Base-by-base conservation (phyloP, 1,140 invertebrate species). In the Phthorimaea operculella region DNA sequence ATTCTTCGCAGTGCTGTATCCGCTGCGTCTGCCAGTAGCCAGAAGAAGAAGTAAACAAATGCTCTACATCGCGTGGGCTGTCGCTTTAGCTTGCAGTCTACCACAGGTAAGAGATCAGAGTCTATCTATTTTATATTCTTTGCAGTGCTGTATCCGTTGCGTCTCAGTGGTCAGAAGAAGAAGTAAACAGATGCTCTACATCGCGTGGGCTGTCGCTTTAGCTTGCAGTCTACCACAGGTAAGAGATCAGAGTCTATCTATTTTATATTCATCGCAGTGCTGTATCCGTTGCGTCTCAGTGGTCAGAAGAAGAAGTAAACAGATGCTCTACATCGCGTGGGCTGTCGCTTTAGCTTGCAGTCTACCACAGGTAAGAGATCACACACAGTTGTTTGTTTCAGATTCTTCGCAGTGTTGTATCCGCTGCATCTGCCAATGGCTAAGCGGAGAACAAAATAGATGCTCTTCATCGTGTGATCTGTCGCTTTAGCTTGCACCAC, bases 141-240 rank as follows among this genome's bases (percentile, higher is more conserved):
- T 66, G 93, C 93, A 0, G 91, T 95, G 34, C 79, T 93, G 21
- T 89, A 93, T 70, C 93, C 93, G 0, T 77, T 95, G 33, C 88
- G 88, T 63, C 87, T 93, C 89, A 54, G 90, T 90, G 57, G 92
- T 92, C 0, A 86, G 90, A 33, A 80, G 88, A 45, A 75, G 92
- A 51, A 90, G 91, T 0, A 92, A 92, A 70, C 78, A 90, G 12
- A 94, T 95, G 93, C 82, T 95, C 4, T 79, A 79, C 14, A 71
- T 88, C 16, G 92, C 93, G 0, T 95, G 93, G 93, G 68, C 88
- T 6, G 80, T 88, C 1, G 92, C 92, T 3, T 75, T 91, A 5
- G 74, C 91, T 3, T 93, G 90, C 66, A 92, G 92, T 55, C 69
- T 92, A 36, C 93, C 93, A 1, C 93, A 95, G 90, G 93, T 94